Conservation (phyloP, 2,797 vertebrate species). For the Xiphophorus birchmanni region DNA sequence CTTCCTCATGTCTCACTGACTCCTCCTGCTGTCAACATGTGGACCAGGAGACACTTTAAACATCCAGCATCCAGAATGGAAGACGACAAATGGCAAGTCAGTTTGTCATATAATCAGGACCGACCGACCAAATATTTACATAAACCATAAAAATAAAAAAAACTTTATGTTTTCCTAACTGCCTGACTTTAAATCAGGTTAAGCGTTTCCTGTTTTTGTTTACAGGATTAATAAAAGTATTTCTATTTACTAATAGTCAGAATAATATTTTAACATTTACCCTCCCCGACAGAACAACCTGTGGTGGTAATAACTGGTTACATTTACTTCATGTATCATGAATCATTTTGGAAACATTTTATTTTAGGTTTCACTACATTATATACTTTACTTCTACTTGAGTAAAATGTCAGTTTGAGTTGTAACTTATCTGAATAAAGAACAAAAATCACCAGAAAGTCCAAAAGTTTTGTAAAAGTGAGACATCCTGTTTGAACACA, state of each 20-base stretch:
- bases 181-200: background rate
- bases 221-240: background rate
- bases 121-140: background rate
- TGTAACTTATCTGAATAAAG: too few relatives aligned
- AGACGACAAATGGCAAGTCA: background rate
- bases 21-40: constrained; percentile 67
- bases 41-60: background rate
- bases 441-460: too few relatives aligned
- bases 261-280: background rate
- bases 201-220: background rate
- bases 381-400: too few relatives aligned
- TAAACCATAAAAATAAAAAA: background rate
- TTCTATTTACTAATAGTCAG: background rate
- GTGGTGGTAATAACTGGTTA: too few relatives aligned
- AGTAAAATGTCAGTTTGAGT: too few relatives aligned
- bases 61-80: background rate
- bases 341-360: too few relatives aligned
- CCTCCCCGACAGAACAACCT: too few relatives aligned
- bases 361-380: too few relatives aligned
- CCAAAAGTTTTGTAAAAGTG: too few relatives aligned
- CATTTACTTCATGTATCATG: too few relatives aligned
- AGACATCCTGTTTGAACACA: too few relatives aligned
- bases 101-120: background rate
- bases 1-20: constrained; percentile 46
- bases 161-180: background rate